A percentile compares a stretch with the other conserved stretches of the same genome.
phyloP scores from a whole-genome alignment of 2,113 vertebrate genomes.

The Myiopsitta monachus region DNA sequence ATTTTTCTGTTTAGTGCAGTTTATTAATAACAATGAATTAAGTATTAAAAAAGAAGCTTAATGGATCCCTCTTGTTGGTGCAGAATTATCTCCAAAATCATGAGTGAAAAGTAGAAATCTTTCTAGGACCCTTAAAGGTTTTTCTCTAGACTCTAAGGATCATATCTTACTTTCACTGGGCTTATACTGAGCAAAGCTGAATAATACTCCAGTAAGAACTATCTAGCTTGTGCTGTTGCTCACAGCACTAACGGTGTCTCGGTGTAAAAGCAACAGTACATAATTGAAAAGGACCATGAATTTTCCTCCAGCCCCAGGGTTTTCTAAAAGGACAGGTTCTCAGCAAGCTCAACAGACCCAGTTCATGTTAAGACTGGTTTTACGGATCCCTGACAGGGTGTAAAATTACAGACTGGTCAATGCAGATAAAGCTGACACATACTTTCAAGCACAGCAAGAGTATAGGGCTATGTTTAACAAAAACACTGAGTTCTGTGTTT shows the following conservation, averaged over 20 bases:
- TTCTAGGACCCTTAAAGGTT: neutral
- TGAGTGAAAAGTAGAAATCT: neutral
- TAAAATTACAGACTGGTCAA: conserved; percentile 47
- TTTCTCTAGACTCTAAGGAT: neutral
- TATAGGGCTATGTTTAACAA: conserved; percentile 61
- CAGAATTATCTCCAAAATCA: neutral
- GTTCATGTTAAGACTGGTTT: neutral
- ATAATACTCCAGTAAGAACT: neutral
- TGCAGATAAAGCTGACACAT: conserved; percentile 38
- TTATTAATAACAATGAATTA: neutral
- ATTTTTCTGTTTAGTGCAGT: neutral
- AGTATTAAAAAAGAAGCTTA: neutral
- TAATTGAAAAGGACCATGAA: neutral
- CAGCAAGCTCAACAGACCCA: neutral
- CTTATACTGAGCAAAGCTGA: neutral
- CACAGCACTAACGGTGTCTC: neutral
- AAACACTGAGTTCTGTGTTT: conserved; percentile 37
- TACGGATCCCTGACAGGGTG: neutral
- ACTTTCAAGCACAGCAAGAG: neutral
- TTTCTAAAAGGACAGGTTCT: neutral
- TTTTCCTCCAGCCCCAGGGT: neutral
- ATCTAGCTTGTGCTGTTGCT: neutral
- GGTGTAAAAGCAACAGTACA: neutral
- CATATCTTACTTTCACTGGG: neutral
- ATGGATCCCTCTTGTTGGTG: neutral